Percentiles rank a stretch among this genome's conserved stretches.
Conservation (phyloP, 1,140 invertebrate species). For the Nasonia giraulti region DNA sequence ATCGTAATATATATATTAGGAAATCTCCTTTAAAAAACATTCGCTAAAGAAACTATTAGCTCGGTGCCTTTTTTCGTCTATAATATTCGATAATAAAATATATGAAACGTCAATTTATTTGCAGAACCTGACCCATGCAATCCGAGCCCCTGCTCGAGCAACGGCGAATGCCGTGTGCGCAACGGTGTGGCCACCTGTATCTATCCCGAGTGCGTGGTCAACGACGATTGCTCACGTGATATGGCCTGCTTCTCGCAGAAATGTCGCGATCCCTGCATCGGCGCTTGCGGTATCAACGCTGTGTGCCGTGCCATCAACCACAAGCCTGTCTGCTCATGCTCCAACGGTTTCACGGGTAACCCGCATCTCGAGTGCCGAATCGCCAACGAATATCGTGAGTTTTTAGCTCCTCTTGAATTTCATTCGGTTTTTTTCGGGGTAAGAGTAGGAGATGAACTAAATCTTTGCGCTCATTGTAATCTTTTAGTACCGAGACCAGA, state of each 20-base stretch:
- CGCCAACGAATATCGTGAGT: constrained; percentile 59
- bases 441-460: not conserved
- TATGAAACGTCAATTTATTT: constrained; percentile 43
- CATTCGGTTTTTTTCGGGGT: not conserved
- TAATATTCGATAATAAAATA: not conserved
- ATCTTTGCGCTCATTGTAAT: constrained; percentile 10
- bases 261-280: constrained; percentile 87
- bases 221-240: constrained; percentile 87
- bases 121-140: constrained; percentile 82
- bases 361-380: constrained; percentile 82
- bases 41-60: too few species aligned
- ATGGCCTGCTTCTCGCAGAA: constrained; percentile 87
- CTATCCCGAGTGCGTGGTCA: constrained; percentile 91
- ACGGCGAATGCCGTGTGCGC: constrained; percentile 85
- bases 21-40: too few species aligned
- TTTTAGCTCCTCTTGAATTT: not conserved
- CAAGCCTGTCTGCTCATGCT: constrained; percentile 86
- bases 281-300: constrained; percentile 89
- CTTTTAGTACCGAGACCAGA: constrained; percentile 80
- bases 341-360: constrained; percentile 86
- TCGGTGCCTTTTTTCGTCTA: too few species aligned
- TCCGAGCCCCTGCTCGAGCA: constrained; percentile 86
- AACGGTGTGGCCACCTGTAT: constrained; percentile 82
- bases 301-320: constrained; percentile 89
- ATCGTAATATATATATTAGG: too few species aligned